Percentiles rank a stretch among this genome's conserved stretches.
These are phyloP conservation scores for Phoebastria nigripes DNA, from an alignment of 2,797 vertebrate genomes.

Conservation along the genomic window DNA sequence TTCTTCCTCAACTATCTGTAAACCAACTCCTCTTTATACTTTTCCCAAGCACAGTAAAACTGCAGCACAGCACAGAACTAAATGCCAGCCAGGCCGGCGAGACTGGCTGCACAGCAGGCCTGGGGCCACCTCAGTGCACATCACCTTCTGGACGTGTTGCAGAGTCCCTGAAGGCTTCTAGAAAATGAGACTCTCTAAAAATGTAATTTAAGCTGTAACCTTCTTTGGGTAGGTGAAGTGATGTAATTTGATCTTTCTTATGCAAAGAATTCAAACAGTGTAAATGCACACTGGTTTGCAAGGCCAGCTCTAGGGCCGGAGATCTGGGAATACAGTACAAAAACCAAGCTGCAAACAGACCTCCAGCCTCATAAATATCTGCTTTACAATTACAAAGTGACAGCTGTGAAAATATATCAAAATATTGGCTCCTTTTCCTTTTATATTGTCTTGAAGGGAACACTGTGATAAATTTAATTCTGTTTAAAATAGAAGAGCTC, in stretches of 20 bases:
- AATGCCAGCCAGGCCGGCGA: background rate
- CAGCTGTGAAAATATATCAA: slow-evolving; percentile 47
- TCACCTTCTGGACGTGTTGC: background rate
- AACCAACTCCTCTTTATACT: background rate
- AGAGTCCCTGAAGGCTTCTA: slow-evolving; percentile 5
- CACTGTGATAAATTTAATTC: background rate
- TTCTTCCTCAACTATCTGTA: background rate
- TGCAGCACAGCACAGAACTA: background rate
- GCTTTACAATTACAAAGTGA: slow-evolving; percentile 46
- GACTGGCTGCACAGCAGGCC: background rate
- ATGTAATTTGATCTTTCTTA: slow-evolving; percentile 50
- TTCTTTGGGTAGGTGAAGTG: slow-evolving; percentile 37
- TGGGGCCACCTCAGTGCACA: background rate
- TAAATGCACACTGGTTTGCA: background rate
- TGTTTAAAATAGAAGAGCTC: slow-evolving; percentile 46
- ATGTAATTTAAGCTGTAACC: slow-evolving; percentile 25
- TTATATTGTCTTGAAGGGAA: background rate
- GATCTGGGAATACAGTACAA: slow-evolving; percentile 12
- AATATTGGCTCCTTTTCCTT: slow-evolving; percentile 9
- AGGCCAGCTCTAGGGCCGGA: background rate
- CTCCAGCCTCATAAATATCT: slow-evolving; percentile 48
- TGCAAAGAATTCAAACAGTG: slow-evolving; percentile 23
- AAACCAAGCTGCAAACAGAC: slow-evolving; percentile 25
- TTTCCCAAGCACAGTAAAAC: background rate
- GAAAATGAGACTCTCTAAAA: slow-evolving; percentile 32